Evolutionary conservation across 2,888 invertebrate species (phyloP).

Genomic region (Nomada fabriciana): DNA sequence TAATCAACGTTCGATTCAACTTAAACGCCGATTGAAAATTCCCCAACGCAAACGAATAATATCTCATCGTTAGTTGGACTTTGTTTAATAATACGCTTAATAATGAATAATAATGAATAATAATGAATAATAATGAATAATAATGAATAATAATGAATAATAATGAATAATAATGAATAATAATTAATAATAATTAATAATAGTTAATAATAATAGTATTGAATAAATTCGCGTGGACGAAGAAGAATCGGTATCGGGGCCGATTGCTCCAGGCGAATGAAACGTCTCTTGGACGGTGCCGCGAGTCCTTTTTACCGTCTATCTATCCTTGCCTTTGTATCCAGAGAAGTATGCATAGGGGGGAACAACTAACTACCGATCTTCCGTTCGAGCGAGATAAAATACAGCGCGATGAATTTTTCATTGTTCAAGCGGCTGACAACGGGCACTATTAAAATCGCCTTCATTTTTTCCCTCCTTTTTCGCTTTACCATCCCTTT

Average conservation of each 20-base stretch:
- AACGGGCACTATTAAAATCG: slow-evolving; percentile 53
- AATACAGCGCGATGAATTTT: slow-evolving; percentile 54
- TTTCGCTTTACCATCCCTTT: too few species aligned
- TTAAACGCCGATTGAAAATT: too few species aligned
- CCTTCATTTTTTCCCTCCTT: not conserved
- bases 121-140: too few species aligned
- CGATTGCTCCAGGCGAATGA: slow-evolving; percentile 30
- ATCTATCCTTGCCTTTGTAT: too few species aligned
- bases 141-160: too few species aligned
- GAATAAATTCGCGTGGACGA: not conserved
- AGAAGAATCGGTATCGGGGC: slow-evolving; percentile 9
- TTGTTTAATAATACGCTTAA: not conserved
- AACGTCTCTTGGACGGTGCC: not conserved
- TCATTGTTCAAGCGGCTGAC: slow-evolving; percentile 48
- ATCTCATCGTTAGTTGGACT: too few species aligned
- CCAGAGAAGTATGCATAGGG: slow-evolving; percentile 30
- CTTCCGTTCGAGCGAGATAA: slow-evolving; percentile 52
- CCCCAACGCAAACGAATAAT: too few species aligned
- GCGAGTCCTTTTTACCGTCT: slow-evolving; percentile 33
- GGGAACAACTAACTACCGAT: slow-evolving; percentile 27
- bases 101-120: too few species aligned
- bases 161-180: too few species aligned
- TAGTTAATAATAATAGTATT: too few species aligned
- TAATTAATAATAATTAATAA: too few species aligned
- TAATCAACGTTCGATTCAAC: too few species aligned